Percentiles rank a stretch among this genome's conserved stretches.
These are phyloP conservation scores for Minunthozetes semirufus DNA, from an alignment of 2,888 invertebrate species.

Conservation along the genomic window DNA sequence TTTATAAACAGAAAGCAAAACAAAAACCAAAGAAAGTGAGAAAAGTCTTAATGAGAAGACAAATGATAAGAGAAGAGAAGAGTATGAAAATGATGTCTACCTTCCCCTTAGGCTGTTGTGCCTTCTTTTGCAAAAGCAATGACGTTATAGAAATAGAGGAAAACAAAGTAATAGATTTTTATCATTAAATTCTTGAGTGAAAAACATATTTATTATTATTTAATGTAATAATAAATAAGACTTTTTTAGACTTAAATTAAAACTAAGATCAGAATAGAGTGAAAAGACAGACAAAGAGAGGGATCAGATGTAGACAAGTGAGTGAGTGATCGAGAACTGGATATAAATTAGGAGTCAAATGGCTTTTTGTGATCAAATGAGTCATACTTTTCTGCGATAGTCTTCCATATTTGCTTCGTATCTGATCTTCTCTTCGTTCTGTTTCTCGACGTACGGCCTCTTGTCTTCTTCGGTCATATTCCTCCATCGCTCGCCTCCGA, in stretches of 20 bases:
- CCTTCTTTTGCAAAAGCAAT: constrained; percentile 19
- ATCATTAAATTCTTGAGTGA: not conserved
- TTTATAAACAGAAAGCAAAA: not conserved
- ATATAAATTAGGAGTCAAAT: not conserved
- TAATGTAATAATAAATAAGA: not conserved
- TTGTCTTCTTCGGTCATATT: constrained; percentile 44
- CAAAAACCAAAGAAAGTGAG: not conserved
- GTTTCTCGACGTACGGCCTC: constrained; percentile 44
- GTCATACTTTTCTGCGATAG: constrained; percentile 44
- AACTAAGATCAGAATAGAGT: not conserved
- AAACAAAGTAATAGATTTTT: constrained; percentile 21
- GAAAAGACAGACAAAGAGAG: not conserved
- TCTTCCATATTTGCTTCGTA: constrained; percentile 48
- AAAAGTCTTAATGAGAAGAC: not conserved
- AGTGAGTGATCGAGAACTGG: not conserved
- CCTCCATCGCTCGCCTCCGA: constrained; percentile 44
- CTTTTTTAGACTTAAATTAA: not conserved
- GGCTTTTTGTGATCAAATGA: not conserved
- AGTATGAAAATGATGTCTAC: constrained; percentile 19
- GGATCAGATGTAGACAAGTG: not conserved
- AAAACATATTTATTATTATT: not conserved
- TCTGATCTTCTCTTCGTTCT: constrained; percentile 45
- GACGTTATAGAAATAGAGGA: not conserved
- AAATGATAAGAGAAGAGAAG: not conserved
- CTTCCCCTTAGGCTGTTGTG: constrained; percentile 31